Evolutionary conservation across 2,888 invertebrate genomes (phyloP).

Genomic region (Osmoderma eremita): DNA sequence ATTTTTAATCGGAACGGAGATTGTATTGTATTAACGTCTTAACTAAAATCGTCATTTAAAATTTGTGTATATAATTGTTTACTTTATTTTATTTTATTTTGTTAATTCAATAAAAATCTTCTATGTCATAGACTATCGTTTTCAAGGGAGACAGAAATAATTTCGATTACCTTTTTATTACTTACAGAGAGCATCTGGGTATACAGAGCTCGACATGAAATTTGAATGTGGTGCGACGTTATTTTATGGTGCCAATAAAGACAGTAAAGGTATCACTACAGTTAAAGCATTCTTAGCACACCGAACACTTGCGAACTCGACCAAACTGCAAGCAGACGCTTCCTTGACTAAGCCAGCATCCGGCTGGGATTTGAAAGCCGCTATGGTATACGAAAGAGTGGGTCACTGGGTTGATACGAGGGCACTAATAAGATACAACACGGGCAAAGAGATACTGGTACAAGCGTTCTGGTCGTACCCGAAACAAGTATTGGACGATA

Average conservation of each 20-base stretch:
- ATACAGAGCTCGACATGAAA: conserved; percentile 73
- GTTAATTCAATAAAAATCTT: too few species aligned
- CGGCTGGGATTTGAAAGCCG: conserved; percentile 73
- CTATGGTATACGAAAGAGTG: conserved; percentile 66
- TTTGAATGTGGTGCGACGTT: conserved; percentile 54
- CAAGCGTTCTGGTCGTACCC: conserved; percentile 72
- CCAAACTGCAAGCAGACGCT: conserved; percentile 71
- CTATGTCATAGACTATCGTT: too few species aligned
- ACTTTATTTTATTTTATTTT: too few species aligned
- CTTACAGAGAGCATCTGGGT: conserved; percentile 73
- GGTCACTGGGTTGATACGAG: conserved; percentile 59
- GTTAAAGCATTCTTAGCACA: conserved; percentile 68
- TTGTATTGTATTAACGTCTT: background rate
- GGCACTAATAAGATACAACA: conserved; percentile 67
- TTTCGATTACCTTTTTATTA: background rate
- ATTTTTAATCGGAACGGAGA: background rate
- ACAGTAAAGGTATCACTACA: conserved; percentile 16
- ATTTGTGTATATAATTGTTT: too few species aligned
- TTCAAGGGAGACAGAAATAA: too few species aligned
- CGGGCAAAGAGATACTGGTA: conserved; percentile 70
- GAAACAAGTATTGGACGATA: conserved; percentile 71
- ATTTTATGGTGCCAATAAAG: conserved; percentile 27
- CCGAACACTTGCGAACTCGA: conserved; percentile 64
- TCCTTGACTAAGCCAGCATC: conserved; percentile 73
- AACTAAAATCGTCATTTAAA: background rate